Evolutionary conservation across 2,113 vertebrate genomes (phyloP), one percentile per base, ranked within the genome.

Genomic region (Dicrurus megarhynchus): DNA sequence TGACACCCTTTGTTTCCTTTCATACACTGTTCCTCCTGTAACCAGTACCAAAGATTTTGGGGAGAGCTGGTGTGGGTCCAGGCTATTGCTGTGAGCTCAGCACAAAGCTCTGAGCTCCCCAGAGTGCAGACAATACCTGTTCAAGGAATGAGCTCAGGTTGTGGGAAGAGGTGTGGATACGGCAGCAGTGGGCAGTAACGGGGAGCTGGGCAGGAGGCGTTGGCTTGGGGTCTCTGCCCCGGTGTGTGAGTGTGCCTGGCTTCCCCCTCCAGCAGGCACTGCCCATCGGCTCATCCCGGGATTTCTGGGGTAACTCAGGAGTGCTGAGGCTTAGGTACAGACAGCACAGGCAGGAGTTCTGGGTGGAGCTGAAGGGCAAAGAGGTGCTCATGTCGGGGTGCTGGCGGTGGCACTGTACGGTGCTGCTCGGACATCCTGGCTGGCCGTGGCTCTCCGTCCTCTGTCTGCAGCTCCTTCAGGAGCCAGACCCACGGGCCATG

Each of bases 321-420:
- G 44, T 5, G 21, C 53, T 2, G 14, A 13, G 46, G 7, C 7
- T 16, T 5, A 1, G 44, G 49, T 46, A 13, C 35, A 14, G 79
- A 2, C 0, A 9, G 7, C 8, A 9, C 33, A 6, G 65, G 30
- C n/a, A 30, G 87, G 30, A 2, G 19, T 4, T 65, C 28, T 11
- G 17, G 15, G 32, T 13, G 21, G 18, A 28, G 30, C 46, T n/a
- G 47, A 1, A 7, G 60, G 70, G 49, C 47, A 13, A 5, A 15
- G 52, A 5, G 56, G 5, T 10, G 59, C 30, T 61, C 14, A 4
- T 0, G 1, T 4, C 0, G 0, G 35, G 57, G 27, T 59, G 55
- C 60, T 23, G 67, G 6, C 0, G 3, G 41, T 3, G 9, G 68
- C 28, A 9, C 50, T 7, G 2, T 0, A 1, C 20, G 2, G 50